Evolutionary conservation across 2,797 vertebrate species (phyloP).

Genomic region (Acanthurus lineatus): DNA sequence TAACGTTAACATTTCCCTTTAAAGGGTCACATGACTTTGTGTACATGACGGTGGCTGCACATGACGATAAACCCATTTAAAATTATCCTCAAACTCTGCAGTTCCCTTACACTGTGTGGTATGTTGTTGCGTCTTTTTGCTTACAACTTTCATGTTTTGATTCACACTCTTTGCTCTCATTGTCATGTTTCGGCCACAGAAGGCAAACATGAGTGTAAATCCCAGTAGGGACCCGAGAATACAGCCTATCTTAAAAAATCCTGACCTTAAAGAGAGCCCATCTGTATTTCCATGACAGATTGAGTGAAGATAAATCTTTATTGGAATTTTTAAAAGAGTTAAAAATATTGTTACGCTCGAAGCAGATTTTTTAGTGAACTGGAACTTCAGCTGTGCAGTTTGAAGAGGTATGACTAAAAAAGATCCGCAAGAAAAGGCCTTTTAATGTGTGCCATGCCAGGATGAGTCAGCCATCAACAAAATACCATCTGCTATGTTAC

Average conservation of each 20-base stretch:
- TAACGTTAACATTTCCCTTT: background rate
- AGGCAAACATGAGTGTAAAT: background rate
- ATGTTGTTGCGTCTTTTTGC: background rate
- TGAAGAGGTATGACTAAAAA: background rate
- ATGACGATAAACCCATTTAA: background rate
- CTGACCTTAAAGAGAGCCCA: background rate
- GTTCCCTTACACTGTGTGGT: background rate
- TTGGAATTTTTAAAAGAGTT: background rate
- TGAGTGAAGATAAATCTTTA: background rate
- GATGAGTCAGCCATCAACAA: constrained; percentile 22
- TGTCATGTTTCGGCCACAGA: background rate
- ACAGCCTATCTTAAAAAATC: too few relatives aligned
- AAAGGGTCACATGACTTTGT: background rate
- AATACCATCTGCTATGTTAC: constrained; percentile 13
- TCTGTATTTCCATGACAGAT: background rate
- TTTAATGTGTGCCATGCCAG: background rate
- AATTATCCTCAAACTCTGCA: background rate
- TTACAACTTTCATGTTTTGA: background rate
- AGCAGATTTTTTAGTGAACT: background rate
- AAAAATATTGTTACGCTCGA: background rate
- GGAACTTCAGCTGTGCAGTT: background rate
- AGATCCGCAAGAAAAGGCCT: background rate
- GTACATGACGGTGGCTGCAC: background rate
- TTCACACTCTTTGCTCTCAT: background rate
- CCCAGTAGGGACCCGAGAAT: too few relatives aligned